These are phyloP conservation scores for Pogonomyrmex barbatus DNA, from an alignment of 1,140 invertebrate species.

Conservation along the genomic window DNA sequence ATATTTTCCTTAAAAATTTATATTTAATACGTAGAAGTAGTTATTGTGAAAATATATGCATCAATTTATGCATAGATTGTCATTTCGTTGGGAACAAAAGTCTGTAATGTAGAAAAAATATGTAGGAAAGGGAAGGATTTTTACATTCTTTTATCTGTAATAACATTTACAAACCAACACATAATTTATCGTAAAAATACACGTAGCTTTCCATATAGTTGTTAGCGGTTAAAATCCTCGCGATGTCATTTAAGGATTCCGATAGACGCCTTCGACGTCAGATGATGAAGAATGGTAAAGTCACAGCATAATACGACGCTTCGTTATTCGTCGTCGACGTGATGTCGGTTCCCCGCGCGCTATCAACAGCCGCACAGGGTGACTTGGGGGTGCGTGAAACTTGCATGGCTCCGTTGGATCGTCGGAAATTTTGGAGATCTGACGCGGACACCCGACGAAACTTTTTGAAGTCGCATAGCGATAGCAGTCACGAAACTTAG, in stretches of 20 bases:
- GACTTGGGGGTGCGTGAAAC: slow-evolving; percentile 29
- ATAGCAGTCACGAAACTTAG: slow-evolving; percentile 49
- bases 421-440: slow-evolving; percentile 46
- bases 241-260: slow-evolving; percentile 50
- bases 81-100: no score
- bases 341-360: slow-evolving; percentile 27
- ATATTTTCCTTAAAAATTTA: not conserved
- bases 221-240: slow-evolving; percentile 51
- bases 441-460: slow-evolving; percentile 32
- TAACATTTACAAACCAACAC: not conserved
- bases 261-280: slow-evolving; percentile 3
- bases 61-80: no score
- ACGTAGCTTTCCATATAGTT: not conserved
- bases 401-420: slow-evolving; percentile 36
- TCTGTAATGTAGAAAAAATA: no score
- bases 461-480: slow-evolving; percentile 50
- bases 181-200: slow-evolving; percentile 9
- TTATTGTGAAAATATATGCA: no score
- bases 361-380: slow-evolving; percentile 22
- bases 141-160: not conserved
- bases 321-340: slow-evolving; percentile 39
- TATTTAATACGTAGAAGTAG: no score
- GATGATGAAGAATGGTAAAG: slow-evolving; percentile 60
- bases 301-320: slow-evolving; percentile 27
- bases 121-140: no score